These are phyloP conservation scores for Camelus dromedarius DNA, from an alignment of 2,113 vertebrate genomes.

Conservation along the genomic window DNA sequence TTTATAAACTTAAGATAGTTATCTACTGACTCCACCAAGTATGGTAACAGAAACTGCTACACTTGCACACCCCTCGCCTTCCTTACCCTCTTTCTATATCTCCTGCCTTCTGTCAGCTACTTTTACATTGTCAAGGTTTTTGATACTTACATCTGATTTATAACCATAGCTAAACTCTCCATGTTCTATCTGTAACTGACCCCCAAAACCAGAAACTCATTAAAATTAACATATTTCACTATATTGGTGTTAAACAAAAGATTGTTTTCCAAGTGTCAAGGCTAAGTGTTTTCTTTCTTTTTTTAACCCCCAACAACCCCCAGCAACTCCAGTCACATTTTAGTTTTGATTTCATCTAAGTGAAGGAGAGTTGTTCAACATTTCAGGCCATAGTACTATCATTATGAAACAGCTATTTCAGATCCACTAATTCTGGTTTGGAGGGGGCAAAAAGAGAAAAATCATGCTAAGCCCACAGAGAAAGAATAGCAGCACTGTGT, in stretches of 20 bases:
- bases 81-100: background rate
- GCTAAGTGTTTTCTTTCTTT: background rate
- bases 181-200: background rate
- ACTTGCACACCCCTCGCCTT: too few relatives aligned
- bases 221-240: background rate
- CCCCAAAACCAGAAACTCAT: background rate
- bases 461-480: background rate
- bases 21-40: background rate
- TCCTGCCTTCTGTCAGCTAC: background rate
- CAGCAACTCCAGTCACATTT: background rate
- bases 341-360: constrained; percentile 24
- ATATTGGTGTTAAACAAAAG: background rate
- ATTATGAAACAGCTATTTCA: background rate
- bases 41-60: background rate
- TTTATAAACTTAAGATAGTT: background rate
- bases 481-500: background rate
- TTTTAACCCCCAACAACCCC: background rate
- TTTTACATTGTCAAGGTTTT: background rate
- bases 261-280: constrained; percentile 5
- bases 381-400: background rate
- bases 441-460: background rate
- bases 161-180: background rate
- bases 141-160: background rate
- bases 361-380: background rate
- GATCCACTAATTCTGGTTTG: background rate